These are phyloP conservation scores for Lithophane socia DNA, from an alignment of 2,888 invertebrate genomes.

Conservation along the genomic window DNA sequence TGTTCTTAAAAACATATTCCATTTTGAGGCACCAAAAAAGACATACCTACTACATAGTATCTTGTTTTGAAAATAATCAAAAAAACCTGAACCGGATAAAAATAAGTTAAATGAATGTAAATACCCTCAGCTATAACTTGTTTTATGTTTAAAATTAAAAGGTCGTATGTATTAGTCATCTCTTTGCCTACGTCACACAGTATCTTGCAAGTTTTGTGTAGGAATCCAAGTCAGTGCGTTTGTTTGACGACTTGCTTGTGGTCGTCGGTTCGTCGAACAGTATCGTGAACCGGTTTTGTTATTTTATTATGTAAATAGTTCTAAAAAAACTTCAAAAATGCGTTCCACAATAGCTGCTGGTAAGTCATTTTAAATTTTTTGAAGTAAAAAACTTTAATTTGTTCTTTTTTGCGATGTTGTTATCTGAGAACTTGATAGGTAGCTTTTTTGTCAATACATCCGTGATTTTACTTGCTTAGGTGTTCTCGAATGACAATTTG, in stretches of 20 bases:
- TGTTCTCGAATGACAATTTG: not conserved
- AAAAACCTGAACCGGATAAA: conserved; percentile 17
- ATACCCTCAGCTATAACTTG: conserved; percentile 50
- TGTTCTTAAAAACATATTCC: not conserved
- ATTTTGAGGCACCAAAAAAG: not conserved
- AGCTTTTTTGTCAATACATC: conserved; percentile 9
- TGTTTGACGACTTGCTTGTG: conserved; percentile 29
- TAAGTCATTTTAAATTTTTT: conserved; percentile 47
- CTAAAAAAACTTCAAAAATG: conserved; percentile 48
- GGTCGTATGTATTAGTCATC: conserved; percentile 47
- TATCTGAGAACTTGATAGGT: not conserved
- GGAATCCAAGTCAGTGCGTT: conserved; percentile 54
- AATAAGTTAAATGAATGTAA: conserved; percentile 29
- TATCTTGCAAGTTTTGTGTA: conserved; percentile 26
- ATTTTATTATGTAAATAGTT: conserved; percentile 44
- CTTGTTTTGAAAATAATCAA: conserved; percentile 15
- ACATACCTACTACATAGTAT: not conserved
- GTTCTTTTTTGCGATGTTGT: conserved; percentile 9
- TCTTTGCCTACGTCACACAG: conserved; percentile 40
- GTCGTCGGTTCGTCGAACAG: conserved; percentile 35
- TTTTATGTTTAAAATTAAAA: conserved; percentile 46
- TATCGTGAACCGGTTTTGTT: conserved; percentile 27
- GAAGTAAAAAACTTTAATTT: not conserved
- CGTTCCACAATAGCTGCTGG: conserved; percentile 46
- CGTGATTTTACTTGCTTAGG: not conserved